Evolutionary conservation across 1,140 invertebrate species (phyloP).

Genomic region (Ips nitidus): DNA sequence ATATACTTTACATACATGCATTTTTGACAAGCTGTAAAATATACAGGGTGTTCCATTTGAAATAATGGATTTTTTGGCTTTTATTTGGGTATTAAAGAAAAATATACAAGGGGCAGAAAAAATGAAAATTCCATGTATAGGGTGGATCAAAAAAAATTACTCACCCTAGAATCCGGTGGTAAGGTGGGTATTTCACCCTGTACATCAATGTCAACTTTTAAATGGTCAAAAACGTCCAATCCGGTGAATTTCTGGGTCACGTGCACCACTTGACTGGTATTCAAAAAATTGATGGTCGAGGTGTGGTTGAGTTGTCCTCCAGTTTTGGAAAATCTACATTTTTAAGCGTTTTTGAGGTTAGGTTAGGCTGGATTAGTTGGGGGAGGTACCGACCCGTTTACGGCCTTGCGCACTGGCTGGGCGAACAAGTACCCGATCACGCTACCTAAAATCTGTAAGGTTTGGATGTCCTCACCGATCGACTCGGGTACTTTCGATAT

Average conservation of each 20-base stretch:
- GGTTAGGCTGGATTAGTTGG: too few species aligned
- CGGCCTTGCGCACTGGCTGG: constrained; percentile 67
- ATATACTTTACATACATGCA: too few species aligned
- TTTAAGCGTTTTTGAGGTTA: background rate
- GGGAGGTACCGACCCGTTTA: constrained; percentile 65
- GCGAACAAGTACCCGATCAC: constrained; percentile 93
- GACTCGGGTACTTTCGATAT: constrained; percentile 73
- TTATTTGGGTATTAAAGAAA: too few species aligned
- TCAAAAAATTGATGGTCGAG: constrained; percentile 70
- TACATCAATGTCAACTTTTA: constrained; percentile 75
- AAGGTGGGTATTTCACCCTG: constrained; percentile 76
- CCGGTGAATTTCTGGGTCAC: constrained; percentile 81
- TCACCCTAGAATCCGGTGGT: constrained; percentile 54
- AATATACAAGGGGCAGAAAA: constrained; percentile 8
- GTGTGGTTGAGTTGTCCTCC: constrained; percentile 85
- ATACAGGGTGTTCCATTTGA: too few species aligned
- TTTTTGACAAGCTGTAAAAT: too few species aligned
- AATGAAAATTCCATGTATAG: background rate
- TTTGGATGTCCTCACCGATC: constrained; percentile 77
- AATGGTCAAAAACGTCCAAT: constrained; percentile 88
- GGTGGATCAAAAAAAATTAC: background rate
- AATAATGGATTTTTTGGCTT: too few species aligned
- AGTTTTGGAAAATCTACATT: constrained; percentile 66
- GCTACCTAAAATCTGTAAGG: constrained; percentile 75
- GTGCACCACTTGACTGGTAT: constrained; percentile 68